Evolutionary conservation across 2,888 invertebrate species (phyloP).

Genomic region (Melitaea athalia): DNA sequence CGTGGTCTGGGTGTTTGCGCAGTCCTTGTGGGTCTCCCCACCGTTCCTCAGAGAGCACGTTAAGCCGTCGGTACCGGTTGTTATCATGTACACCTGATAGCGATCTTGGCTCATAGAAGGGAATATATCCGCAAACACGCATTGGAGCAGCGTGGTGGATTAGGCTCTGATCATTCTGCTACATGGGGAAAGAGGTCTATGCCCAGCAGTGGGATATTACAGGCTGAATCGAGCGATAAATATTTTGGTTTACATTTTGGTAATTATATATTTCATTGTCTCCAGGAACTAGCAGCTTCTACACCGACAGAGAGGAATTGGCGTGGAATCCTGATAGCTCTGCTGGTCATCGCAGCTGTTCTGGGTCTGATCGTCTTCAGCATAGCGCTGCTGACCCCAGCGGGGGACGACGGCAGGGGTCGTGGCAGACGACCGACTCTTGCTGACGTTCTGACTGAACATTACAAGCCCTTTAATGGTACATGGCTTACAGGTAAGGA

Average conservation of each 20-base stretch:
- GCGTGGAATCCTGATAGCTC: constrained; percentile 95
- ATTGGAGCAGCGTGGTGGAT: too few species aligned
- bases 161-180: too few species aligned
- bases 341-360: constrained; percentile 94
- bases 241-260: not conserved
- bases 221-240: too few species aligned
- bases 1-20: too few species aligned
- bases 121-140: too few species aligned
- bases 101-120: too few species aligned
- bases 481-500: constrained; percentile 69
- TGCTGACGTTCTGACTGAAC: constrained; percentile 84
- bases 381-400: constrained; percentile 93
- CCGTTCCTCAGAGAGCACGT: too few species aligned
- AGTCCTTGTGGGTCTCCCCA: too few species aligned
- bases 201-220: too few species aligned
- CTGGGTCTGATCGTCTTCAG: constrained; percentile 95
- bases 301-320: constrained; percentile 95
- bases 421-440: constrained; percentile 86
- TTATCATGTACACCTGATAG: too few species aligned
- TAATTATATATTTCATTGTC: not conserved
- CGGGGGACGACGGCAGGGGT: constrained; percentile 86
- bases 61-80: too few species aligned
- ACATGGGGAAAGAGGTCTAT: too few species aligned
- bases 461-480: constrained; percentile 87
- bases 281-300: constrained; percentile 93